Conservation (phyloP, 2,113 vertebrate genomes). For the Neogale vison region DNA sequence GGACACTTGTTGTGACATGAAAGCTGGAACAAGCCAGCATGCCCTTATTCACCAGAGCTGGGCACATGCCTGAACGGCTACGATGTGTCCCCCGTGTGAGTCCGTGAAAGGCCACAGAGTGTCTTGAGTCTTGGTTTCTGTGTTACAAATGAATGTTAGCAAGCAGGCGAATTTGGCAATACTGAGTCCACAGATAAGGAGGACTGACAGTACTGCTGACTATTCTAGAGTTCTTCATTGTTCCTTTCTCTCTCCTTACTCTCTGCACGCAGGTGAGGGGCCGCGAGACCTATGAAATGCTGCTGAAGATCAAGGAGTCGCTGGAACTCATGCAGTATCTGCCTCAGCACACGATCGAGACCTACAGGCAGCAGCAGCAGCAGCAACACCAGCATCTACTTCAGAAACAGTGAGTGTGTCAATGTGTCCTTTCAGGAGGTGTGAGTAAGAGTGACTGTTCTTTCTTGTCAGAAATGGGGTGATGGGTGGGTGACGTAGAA, state of each 20-base stretch:
- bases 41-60: background rate
- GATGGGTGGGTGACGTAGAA: background rate
- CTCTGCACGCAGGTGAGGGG: constrained; percentile 91
- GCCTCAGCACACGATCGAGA: constrained; percentile 98
- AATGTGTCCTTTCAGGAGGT: background rate
- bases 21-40: background rate
- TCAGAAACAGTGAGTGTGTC: constrained; percentile 97
- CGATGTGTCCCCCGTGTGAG: accelerated
- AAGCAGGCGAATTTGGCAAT: background rate
- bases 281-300: constrained; percentile 97
- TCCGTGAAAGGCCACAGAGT: background rate
- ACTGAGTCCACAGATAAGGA: background rate
- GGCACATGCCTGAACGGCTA: background rate
- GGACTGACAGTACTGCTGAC: background rate
- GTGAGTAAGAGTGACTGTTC: background rate
- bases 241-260: background rate
- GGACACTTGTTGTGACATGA: background rate
- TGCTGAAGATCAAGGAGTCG: constrained; percentile 99
- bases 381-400: constrained; percentile 98
- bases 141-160: background rate
- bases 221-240: background rate
- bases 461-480: background rate
- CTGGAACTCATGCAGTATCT: constrained; percentile 99
- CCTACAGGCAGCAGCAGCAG: constrained; percentile 97
- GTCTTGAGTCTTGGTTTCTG: background rate